Evolutionary conservation across 1,140 invertebrate genomes (phyloP), one percentile per base, ranked within the genome.

Genomic region (Zaprionus nigranus): DNA sequence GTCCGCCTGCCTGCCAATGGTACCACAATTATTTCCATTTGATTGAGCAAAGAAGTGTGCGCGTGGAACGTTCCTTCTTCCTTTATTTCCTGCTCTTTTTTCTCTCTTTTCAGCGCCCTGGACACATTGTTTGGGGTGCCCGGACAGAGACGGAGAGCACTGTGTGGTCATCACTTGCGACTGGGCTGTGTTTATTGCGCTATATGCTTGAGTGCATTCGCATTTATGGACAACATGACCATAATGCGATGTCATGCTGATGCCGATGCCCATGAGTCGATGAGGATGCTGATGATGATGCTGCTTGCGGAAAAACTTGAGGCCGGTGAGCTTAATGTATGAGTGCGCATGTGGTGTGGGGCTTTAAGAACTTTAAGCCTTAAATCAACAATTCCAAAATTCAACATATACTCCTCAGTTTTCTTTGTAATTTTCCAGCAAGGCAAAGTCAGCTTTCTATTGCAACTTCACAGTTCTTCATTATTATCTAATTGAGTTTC

Each of bases 1-100:
- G 36, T 13, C 36, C 20, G 17, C 28, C 63, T 22, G 34, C 28
- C 38, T n/a, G 46, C 20, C 56, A 59, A 76, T 79, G 76, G 71
- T 74, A 87, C 74, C 84, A 88, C 84, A 88, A 87, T 88, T 87
- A 87, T 88, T 87, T 87, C 85, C 84, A 88, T 88, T 88, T 87
- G 84, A 87, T 87, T 87, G 84, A 78, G 84, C 84, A 87, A 81
- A 87, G 84, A 87, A 87, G 84, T 88, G 84, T 88, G 71, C 74
- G 84, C 74, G 84, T 81, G 76, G 77, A 70, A 62, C 53, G 62
- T 78, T 78, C 40, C 74, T 83, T 81, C 62, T 70, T 60, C 62
- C 56, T 64, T 70, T 38, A 28, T 59, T 65, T 62, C 11, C 43
- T 58, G 43, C 59, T 15, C 40, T 58, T 12, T 1, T 83, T 46